phyloP scores from a whole-genome alignment of 2,797 vertebrate genomes.

The Oceanodroma leucorhoa region DNA sequence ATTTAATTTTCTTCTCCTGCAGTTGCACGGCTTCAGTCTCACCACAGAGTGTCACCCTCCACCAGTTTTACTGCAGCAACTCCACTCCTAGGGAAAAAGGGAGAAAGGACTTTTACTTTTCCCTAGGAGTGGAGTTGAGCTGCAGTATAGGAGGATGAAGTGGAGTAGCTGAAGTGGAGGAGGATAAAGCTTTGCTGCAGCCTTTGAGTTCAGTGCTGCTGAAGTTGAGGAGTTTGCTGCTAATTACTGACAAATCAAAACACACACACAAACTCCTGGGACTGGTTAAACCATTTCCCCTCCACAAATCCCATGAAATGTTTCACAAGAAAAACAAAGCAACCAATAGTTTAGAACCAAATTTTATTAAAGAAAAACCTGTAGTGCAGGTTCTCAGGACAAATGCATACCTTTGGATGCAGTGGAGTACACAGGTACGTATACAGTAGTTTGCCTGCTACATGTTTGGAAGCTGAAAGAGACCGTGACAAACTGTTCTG shows the following conservation, averaged over 20 bases:
- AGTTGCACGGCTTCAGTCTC: not conserved
- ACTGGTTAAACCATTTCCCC: not conserved
- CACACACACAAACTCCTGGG: not conserved
- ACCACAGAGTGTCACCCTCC: conserved; percentile 43
- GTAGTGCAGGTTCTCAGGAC: conserved; percentile 68
- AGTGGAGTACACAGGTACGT: conserved; percentile 71
- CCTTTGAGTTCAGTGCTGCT: not conserved
- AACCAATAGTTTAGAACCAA: conserved; percentile 27
- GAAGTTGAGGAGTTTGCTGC: not conserved
- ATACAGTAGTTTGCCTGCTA: conserved; percentile 70
- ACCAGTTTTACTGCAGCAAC: not conserved
- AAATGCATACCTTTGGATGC: conserved; percentile 75
- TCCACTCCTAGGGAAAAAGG: not conserved
- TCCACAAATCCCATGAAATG: not conserved
- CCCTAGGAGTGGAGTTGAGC: not conserved
- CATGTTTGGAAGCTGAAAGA: conserved; percentile 66
- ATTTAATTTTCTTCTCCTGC: not conserved
- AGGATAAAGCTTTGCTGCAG: not conserved
- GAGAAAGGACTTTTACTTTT: not conserved
- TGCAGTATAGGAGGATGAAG: not conserved
- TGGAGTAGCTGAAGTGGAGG: not conserved
- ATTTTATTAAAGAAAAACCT: conserved; percentile 74
- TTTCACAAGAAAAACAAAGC: not conserved
- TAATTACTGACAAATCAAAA: not conserved
- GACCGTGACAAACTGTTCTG: conserved; percentile 65